A percentile compares a stretch with the other conserved stretches of the same genome.
Conservation (phyloP, 2,797 vertebrate genomes). For the Todus mexicanus region DNA sequence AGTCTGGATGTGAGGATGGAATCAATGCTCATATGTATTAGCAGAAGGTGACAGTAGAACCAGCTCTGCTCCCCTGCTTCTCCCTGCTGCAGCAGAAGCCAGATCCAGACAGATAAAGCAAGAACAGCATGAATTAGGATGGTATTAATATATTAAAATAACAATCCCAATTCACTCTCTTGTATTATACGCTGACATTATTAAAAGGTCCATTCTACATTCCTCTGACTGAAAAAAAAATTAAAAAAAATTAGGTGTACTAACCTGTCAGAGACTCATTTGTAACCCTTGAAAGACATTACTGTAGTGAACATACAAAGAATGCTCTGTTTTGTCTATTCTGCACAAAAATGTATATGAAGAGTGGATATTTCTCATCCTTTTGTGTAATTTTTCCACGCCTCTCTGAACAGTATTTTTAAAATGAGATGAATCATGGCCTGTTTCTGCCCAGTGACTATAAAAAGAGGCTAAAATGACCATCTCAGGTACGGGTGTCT, state of each 20-base stretch:
- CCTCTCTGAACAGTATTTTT: neutral
- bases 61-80: neutral
- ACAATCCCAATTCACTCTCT: neutral
- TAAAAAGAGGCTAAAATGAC: neutral
- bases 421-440: neutral
- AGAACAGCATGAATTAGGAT: neutral
- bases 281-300: neutral
- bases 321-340: neutral
- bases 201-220: neutral
- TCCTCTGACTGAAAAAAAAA: neutral
- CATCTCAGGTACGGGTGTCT: neutral
- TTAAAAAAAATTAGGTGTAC: neutral
- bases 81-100: neutral
- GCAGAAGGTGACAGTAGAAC: neutral
- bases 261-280: neutral
- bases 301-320: neutral
- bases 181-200: neutral
- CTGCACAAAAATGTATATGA: neutral
- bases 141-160: neutral
- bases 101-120: neutral
- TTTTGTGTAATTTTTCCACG: neutral
- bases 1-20: neutral
- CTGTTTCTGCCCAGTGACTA: neutral
- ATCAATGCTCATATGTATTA: rapidly evolving
- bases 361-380: neutral